A percentile compares a stretch with the other conserved stretches of the same genome.
Conservation (phyloP, 2,888 invertebrate species). For the Gymnoscelis rufifasciata region DNA sequence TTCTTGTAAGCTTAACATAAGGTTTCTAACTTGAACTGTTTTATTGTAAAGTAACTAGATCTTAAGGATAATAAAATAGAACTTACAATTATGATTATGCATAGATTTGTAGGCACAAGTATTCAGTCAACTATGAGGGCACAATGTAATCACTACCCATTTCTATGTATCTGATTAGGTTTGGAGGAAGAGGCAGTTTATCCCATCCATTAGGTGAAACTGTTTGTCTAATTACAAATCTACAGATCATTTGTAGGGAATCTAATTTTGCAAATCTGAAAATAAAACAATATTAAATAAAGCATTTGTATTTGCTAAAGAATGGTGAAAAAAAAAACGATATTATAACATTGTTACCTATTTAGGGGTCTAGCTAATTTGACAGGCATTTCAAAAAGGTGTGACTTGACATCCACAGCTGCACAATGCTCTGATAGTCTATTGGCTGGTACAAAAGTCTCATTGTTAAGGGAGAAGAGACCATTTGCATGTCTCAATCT, state of each 20-base stretch:
- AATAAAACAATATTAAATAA: constrained; percentile 18
- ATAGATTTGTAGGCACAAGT: constrained; percentile 46
- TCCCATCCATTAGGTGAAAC: constrained; percentile 83
- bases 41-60: constrained; percentile 29
- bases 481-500: constrained; percentile 86
- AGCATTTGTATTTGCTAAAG: not conserved
- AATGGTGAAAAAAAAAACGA: not conserved
- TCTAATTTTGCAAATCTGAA: constrained; percentile 83
- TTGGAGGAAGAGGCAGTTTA: constrained; percentile 81
- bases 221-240: constrained; percentile 85
- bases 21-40: not conserved
- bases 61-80: constrained; percentile 27
- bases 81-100: constrained; percentile 32
- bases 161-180: constrained; percentile 66
- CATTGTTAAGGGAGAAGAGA: constrained; percentile 80
- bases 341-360: constrained; percentile 41
- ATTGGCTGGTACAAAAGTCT: constrained; percentile 74
- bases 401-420: constrained; percentile 68
- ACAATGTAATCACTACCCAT: constrained; percentile 74
- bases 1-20: too few relatives aligned
- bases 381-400: constrained; percentile 72
- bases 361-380: constrained; percentile 71
- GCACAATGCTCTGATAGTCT: constrained; percentile 74
- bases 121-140: constrained; percentile 45
- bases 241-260: constrained; percentile 85